phyloP scores from a whole-genome alignment of 2,113 vertebrate genomes.

The Okapia johnstoni region DNA sequence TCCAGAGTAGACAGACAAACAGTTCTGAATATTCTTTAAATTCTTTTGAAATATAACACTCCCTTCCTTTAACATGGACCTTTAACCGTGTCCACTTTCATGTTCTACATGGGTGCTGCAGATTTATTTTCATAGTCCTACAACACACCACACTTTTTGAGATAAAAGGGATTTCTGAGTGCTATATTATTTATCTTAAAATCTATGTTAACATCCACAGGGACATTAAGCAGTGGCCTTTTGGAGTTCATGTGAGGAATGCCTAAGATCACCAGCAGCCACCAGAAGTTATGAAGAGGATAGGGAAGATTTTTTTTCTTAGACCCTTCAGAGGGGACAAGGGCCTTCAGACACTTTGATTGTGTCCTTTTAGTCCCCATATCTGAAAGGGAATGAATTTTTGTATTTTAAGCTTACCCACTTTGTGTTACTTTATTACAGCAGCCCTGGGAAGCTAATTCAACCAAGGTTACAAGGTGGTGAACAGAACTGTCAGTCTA shows the following conservation, averaged over 20 bases:
- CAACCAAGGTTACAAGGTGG: neutral
- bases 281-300: neutral
- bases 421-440: neutral
- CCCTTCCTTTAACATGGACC: neutral
- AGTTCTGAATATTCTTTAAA: neutral
- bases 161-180: neutral
- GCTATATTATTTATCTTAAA: neutral
- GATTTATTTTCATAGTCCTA: neutral
- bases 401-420: neutral
- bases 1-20: neutral
- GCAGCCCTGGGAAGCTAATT: neutral
- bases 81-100: neutral
- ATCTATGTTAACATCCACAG: neutral
- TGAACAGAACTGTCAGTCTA: neutral
- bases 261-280: neutral
- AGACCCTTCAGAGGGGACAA: neutral
- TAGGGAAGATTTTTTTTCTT: neutral
- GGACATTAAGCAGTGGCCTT: neutral
- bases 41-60: neutral
- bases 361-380: neutral
- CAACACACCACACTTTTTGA: neutral
- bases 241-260: neutral
- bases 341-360: neutral
- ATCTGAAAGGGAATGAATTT: neutral
- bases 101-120: neutral